Evolutionary conservation across 2,113 vertebrate genomes (phyloP).

Genomic region (Rhinolophus ferrumequinum): DNA sequence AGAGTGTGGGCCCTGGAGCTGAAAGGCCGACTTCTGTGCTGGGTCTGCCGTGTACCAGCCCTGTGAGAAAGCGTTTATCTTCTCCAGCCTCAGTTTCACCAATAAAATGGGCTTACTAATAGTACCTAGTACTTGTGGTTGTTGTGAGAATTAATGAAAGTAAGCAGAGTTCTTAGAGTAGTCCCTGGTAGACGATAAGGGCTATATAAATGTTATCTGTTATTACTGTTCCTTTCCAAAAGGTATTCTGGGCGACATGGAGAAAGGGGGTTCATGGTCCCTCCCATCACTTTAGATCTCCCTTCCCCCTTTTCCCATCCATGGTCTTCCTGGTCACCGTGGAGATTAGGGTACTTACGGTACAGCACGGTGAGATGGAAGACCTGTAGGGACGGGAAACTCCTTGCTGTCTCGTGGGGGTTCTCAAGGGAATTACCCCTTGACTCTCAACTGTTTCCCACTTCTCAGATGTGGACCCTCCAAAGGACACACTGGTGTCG

Average conservation of each 20-base stretch:
- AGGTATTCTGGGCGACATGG: not conserved
- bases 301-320: not conserved
- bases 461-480: constrained; percentile 90
- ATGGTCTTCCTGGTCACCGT: not conserved
- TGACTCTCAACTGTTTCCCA: not conserved
- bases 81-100: not conserved
- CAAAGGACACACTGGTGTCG: constrained; percentile 87
- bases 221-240: not conserved
- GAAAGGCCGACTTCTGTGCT: not conserved
- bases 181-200: not conserved
- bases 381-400: not conserved
- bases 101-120: not conserved
- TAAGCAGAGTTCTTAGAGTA: not conserved
- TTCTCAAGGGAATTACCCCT: not conserved
- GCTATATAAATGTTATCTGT: not conserved
- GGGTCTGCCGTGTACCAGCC: not conserved
- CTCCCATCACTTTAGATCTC: not conserved
- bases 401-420: not conserved
- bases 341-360: not conserved
- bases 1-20: not conserved
- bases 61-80: not conserved
- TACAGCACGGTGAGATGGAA: not conserved
- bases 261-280: not conserved
- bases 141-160: not conserved
- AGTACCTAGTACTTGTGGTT: not conserved